Evolutionary conservation across 2,113 vertebrate genomes (phyloP), one percentile per base, ranked within the genome.

Genomic region (Mixornis gularis): DNA sequence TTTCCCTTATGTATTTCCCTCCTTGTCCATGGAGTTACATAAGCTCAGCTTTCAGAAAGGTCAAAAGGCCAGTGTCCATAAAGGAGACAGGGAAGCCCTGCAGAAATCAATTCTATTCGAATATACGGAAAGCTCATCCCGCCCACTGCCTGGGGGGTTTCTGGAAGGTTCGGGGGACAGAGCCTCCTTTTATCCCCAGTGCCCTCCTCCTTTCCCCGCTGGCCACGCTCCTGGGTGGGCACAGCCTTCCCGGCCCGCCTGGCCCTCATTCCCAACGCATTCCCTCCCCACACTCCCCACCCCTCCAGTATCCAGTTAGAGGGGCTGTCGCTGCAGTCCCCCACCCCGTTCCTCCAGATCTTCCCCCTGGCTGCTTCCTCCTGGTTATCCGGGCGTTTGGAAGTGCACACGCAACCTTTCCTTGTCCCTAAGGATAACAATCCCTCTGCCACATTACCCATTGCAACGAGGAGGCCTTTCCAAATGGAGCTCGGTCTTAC

Each of bases 111-210:
- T 6, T 10, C 26, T 12, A 36, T 2, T 8, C 0, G 3, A 41
- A 32, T 7, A 5, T 34, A 21, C 13, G 0, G 2, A 26, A 1
- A 1, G 1, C 6, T 0, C 0, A 3, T 2, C 5, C 0, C 0
- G 16, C 11, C 16, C 1, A 2, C 15, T 5, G 14, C 12, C 44
- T 25, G 9, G 0, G 34, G 5, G 12, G 10, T 5, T 38, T 55
- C 55, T 19, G 25, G 25, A 43, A 8, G 1, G 0, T 19, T 34
- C 19, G 0, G 4, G 7, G 0, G 2, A 0, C 3, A 24, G 36
- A 24, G 18, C 14, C 16, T 9, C 44, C 9, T 19, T 40, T 51
- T 19, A 34, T 15, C 12, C 5, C n/a, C 41, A 25, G 16, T 6
- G 44, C 29, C 22, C 56, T 62, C 44, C 64, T 41, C 24, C 79